phyloP scores from a whole-genome alignment of 2,888 invertebrate genomes.

The Lasioglossum calceatum region DNA sequence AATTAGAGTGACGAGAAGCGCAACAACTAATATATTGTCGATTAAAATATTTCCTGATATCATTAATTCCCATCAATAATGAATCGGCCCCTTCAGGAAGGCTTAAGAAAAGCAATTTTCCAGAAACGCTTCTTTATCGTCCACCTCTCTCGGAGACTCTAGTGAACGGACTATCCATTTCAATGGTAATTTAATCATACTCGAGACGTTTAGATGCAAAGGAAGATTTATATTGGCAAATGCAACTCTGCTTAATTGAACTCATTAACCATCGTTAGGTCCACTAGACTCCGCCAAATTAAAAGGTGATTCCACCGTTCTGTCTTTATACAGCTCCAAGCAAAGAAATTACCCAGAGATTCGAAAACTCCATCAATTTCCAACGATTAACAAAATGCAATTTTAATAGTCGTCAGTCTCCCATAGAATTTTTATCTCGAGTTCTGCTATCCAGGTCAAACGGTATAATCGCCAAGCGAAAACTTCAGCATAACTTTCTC shows the following conservation, averaged over 20 bases:
- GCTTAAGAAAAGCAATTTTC: neutral
- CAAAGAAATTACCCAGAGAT: neutral
- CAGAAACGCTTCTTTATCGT: neutral
- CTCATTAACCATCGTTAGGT: neutral
- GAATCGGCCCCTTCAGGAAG: neutral
- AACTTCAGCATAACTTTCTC: neutral
- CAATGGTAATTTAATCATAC: slow-evolving; percentile 8
- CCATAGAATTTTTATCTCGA: neutral
- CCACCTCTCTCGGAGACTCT: neutral
- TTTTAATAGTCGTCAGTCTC: neutral
- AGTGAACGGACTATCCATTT: neutral
- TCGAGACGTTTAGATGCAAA: neutral
- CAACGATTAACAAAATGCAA: neutral
- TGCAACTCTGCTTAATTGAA: neutral
- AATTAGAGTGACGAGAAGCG: neutral
- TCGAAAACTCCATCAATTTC: neutral
- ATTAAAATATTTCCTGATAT: neutral
- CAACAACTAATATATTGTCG: neutral
- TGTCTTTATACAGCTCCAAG: neutral
- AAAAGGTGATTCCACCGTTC: neutral
- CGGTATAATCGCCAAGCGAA: neutral
- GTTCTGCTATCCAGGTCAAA: neutral
- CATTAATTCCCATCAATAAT: neutral
- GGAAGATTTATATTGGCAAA: slow-evolving; percentile 4
- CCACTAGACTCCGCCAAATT: neutral